phyloP scores from a whole-genome alignment of 2,888 invertebrate species.

The Spodoptera littoralis region DNA sequence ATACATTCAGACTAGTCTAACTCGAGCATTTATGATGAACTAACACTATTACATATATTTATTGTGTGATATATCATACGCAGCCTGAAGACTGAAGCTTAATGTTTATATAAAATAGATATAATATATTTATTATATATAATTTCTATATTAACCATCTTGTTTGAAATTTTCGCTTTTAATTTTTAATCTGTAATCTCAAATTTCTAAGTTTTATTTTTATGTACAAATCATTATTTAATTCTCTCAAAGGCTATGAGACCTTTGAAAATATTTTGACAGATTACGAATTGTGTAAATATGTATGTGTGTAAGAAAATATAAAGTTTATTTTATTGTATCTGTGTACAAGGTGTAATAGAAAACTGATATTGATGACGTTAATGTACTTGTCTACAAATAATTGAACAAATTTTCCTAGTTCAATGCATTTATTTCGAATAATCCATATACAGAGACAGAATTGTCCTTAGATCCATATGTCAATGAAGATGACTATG shows the following conservation, averaged over 20 bases:
- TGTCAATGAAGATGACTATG: no score
- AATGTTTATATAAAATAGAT: constrained; percentile 52
- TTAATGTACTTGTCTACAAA: no score
- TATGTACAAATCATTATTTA: constrained; percentile 1
- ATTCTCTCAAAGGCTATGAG: not conserved
- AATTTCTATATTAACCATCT: constrained; percentile 18
- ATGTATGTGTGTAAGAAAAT: constrained; percentile 5
- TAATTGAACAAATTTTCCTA: no score
- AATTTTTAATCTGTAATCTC: not conserved
- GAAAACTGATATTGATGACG: no score
- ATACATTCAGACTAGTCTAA: constrained; percentile 1
- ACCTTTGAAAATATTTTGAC: constrained; percentile 1
- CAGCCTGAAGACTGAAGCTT: constrained; percentile 78
- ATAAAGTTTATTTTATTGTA: no score
- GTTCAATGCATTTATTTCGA: no score
- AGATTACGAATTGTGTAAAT: constrained; percentile 12
- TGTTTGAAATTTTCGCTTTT: not conserved
- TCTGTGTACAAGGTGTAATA: no score
- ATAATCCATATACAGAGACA: no score
- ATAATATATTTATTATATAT: constrained; percentile 41
- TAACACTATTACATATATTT: constrained; percentile 34
- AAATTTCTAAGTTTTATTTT: constrained; percentile 1
- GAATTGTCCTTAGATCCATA: no score
- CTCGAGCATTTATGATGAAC: constrained; percentile 11
- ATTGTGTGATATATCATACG: constrained; percentile 57